Evolutionary conservation across 2,113 vertebrate species (phyloP).

Genomic region (Paralichthys olivaceus): DNA sequence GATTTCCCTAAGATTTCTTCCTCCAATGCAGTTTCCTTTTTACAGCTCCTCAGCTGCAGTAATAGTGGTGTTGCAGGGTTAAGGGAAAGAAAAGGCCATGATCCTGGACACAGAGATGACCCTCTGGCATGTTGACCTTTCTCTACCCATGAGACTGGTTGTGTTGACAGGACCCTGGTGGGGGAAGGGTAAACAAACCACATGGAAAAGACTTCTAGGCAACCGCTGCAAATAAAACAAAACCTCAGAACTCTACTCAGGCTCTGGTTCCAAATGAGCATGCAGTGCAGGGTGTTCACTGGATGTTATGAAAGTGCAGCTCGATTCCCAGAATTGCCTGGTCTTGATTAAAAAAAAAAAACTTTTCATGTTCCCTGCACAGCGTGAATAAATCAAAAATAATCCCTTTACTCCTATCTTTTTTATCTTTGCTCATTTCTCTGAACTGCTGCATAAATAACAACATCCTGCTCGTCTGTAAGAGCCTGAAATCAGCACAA

Average conservation of each 20-base stretch:
- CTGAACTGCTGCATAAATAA: conserved; percentile 41
- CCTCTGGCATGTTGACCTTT: conserved; percentile 55
- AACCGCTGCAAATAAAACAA: conserved; percentile 29
- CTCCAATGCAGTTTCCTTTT: neutral
- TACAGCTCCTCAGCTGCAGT: conserved; percentile 21
- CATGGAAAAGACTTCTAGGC: conserved; percentile 43
- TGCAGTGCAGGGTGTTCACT: neutral
- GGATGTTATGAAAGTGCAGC: neutral
- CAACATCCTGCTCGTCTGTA: conserved; percentile 13
- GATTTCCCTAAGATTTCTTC: conserved; percentile 11
- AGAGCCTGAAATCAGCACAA: conserved; percentile 4
- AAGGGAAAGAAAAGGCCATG: conserved; percentile 24
- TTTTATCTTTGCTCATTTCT: conserved; percentile 35
- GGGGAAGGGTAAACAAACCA: conserved; percentile 67
- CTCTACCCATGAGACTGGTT: conserved; percentile 26
- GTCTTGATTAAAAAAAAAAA: conserved; percentile 6
- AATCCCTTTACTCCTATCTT: conserved; percentile 35
- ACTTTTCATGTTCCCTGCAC: conserved; percentile 3
- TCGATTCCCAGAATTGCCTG: neutral
- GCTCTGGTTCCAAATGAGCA: conserved; percentile 7
- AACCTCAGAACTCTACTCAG: neutral
- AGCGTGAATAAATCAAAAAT: conserved; percentile 14
- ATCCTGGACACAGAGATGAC: conserved; percentile 42
- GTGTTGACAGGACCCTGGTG: conserved; percentile 67
- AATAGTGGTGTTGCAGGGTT: conserved; percentile 12